A percentile compares a stretch with the other conserved stretches of the same genome.
phyloP scores from a whole-genome alignment of 1,140 invertebrate genomes.

The Steinernema khuongi region DNA sequence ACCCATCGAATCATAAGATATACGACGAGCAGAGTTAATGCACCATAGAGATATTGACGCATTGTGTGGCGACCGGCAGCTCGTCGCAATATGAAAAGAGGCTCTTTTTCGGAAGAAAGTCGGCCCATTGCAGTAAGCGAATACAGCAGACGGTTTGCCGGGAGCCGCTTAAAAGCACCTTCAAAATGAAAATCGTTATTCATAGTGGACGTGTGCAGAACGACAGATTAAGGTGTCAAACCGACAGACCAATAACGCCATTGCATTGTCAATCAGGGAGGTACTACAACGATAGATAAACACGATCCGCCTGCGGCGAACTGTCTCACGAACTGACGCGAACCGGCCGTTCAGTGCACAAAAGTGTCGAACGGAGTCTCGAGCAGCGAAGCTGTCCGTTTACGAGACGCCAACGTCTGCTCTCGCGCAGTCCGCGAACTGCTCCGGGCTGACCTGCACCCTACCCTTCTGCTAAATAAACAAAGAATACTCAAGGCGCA shows the following conservation, averaged over 20 bases:
- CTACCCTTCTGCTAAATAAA: slow-evolving; percentile 11
- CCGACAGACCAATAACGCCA: not conserved
- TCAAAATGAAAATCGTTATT: not conserved
- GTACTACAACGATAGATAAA: not conserved
- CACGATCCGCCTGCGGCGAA: not conserved
- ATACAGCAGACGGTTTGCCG: not conserved
- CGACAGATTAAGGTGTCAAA: too few species aligned
- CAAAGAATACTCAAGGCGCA: not conserved
- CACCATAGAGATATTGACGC: slow-evolving; percentile 20
- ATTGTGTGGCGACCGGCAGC: slow-evolving; percentile 12
- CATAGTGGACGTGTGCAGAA: not conserved
- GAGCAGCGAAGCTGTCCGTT: not conserved
- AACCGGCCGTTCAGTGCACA: not conserved
- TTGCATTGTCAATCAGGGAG: not conserved
- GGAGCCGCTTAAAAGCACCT: not conserved
- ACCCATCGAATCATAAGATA: slow-evolving; percentile 21
- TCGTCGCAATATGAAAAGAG: slow-evolving; percentile 7
- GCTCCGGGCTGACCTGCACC: not conserved
- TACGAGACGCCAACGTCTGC: not conserved
- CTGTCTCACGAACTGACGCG: not conserved
- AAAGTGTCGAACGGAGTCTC: not conserved
- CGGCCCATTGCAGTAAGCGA: not conserved
- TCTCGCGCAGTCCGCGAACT: slow-evolving; percentile 3
- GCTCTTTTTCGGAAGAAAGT: not conserved
- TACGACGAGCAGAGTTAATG: not conserved